Evolutionary conservation across 2,797 vertebrate species (phyloP).

Genomic region (Trachops cirrhosus): DNA sequence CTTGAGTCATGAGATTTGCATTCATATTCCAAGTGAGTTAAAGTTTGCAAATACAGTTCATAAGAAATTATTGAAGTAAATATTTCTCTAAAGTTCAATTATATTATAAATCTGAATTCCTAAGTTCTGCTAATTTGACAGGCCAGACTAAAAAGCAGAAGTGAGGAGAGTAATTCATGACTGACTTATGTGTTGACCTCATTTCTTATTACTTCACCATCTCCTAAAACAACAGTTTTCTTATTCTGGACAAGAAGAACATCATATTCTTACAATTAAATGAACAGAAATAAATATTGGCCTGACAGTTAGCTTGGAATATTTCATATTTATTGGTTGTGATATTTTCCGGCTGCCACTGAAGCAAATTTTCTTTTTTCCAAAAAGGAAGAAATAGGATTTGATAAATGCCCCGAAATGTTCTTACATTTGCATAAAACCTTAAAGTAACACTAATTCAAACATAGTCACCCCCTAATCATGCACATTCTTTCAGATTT

Average conservation of each 20-base stretch:
- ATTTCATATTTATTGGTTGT: slow-evolving; percentile 2
- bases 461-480: not conserved
- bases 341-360: not conserved
- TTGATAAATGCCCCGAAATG: not conserved
- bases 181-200: not conserved
- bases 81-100: not conserved
- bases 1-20: not conserved
- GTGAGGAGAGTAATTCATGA: not conserved
- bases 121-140: slow-evolving; percentile 32
- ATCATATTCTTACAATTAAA: not conserved
- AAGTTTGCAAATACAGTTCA: slow-evolving; percentile 15
- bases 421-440: not conserved
- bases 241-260: not conserved
- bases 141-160: not conserved
- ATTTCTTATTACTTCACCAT: not conserved
- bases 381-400: not conserved
- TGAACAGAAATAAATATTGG: slow-evolving; percentile 17
- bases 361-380: slow-evolving; percentile 23
- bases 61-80: not conserved
- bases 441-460: not conserved
- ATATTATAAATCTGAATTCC: not conserved
- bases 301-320: not conserved
- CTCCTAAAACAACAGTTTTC: not conserved
- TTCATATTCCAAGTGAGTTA: not conserved
- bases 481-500: not conserved